Base-by-base conservation (phyloP, 2,888 invertebrate species). In the Lycocerus yunnanus region DNA sequence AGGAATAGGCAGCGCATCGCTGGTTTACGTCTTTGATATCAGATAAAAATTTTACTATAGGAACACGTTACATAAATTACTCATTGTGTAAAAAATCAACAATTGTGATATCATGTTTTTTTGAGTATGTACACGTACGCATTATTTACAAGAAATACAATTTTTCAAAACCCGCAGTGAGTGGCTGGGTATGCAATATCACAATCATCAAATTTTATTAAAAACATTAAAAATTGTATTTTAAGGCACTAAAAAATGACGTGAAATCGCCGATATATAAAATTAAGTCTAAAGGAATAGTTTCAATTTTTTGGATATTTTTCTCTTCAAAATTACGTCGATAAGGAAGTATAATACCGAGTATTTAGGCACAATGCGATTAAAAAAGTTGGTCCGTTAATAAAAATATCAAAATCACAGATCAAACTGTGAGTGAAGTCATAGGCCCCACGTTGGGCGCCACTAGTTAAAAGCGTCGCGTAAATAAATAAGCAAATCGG, bases 71-170 rank as follows among this genome's bases (percentile, higher is more conserved):
- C 43, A 43, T 43, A 43, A 43, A 43, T 43, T 43, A 43, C 43
- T n/a, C 43, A 43, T 43, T 43, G 43, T 43, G 43, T 43, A 43
- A 43, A 43, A 18, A 18, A 63, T 18, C 16, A 63, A 63, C 61
- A 63, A 63, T 63, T 63, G 61, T 63, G 61, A 63, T 63, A 63
- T 63, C 20, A 63, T 14, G 15, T 18, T 63, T 63, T 24, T 63
- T 63, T 18, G 18, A n/a, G 20, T 20, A 63, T 63, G 61, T 63
- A 18, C 20, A 63, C 16, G 61, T 63, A 18, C 20, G 20, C 18
- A 15, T n/a, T 63, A 63, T 63, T 63, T 63, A 63, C 61, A 43
- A 43, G 43, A 43, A 43, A 43, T 43, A 43, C 43, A 63, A 63
- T 10, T 16, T 63, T 63, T 61, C 6, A 43, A 43, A 43, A 43